Base-by-base conservation (phyloP, 2,113 vertebrate genomes). In the Plecotus auritus region DNA sequence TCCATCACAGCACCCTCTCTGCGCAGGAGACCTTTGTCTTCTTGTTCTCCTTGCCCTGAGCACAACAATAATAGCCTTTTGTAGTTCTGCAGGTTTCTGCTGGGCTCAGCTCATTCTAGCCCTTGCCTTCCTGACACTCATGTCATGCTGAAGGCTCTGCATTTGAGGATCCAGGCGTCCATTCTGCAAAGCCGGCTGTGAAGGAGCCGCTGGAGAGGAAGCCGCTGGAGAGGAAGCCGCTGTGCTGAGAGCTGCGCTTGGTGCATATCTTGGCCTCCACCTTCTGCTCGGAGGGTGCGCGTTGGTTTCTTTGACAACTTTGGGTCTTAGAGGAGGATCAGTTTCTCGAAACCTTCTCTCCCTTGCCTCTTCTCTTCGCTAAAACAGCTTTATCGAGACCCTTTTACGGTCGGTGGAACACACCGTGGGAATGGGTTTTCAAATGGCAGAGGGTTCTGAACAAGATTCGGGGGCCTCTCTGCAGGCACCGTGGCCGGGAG, bases 21-120 rank as follows among this genome's bases (percentile, higher is more conserved):
- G 23, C 20, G n/a, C 42, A 1, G 2, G 82, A 82, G 67, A 56
- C 85, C 14, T 11, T 1, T 45, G 85, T 76, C 16, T 32, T 77
- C 14, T 22, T 69, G 37, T 88, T 88, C 88, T 93, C 47, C 59
- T 88, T 85, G 85, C 54, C 23, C 72, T 7, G 73, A 96, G 67
- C 16, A 8, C 69, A 82, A 80, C 85, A 85, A 51, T 94, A 96
- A 94, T 91, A 94, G 67, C 73, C 85, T 85, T 94, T 91, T 95
- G 88, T 91, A 28, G 51, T 40, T 37, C 13, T 89, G 66, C 3
- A 2, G 1, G 74, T 88, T 97, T 96, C 82, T 96, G 94, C 94
- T 73, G 61, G 90, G 64, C 85, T 96, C 61, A 92, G 88, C 91
- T 92, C 82, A 88, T 56, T 84, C 22, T 16, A n/a, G 77, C 85